phyloP scores from a whole-genome alignment of 2,888 invertebrate species.

The Lasiommata megera region DNA sequence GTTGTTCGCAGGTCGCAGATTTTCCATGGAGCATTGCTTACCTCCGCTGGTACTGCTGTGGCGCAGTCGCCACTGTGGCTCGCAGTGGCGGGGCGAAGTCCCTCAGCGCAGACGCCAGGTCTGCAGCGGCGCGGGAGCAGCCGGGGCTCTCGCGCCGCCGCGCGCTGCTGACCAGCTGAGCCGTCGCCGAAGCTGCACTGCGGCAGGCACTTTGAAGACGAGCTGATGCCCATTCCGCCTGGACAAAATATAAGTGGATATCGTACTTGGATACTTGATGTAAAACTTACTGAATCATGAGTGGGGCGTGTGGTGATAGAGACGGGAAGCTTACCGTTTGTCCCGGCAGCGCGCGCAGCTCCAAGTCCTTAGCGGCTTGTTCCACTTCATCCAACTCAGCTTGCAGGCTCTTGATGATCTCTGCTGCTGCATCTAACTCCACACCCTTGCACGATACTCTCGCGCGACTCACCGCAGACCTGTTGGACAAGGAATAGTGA shows the following conservation, averaged over 20 bases:
- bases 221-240: slow-evolving; percentile 74
- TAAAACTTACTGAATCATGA: no score
- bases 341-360: slow-evolving; percentile 91
- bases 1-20: no score
- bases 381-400: slow-evolving; percentile 91
- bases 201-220: slow-evolving; percentile 80
- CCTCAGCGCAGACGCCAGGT: slow-evolving; percentile 88
- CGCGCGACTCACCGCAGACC: slow-evolving; percentile 84
- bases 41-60: slow-evolving; percentile 36
- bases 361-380: slow-evolving; percentile 86
- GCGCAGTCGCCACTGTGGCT: slow-evolving; percentile 87
- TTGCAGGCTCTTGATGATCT: slow-evolving; percentile 89
- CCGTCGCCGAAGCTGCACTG: slow-evolving; percentile 90
- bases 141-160: slow-evolving; percentile 90
- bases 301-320: no score
- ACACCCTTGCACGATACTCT: slow-evolving; percentile 90
- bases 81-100: slow-evolving; percentile 88
- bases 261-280: no score
- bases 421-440: slow-evolving; percentile 93
- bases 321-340: slow-evolving; percentile 82
- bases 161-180: slow-evolving; percentile 92
- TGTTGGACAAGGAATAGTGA: slow-evolving; percentile 32
- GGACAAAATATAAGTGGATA: no score
- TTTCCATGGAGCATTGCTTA: not conserved
- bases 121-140: slow-evolving; percentile 89